Base-by-base conservation (phyloP, 1,140 invertebrate species). In the Oryctes rhinoceros region DNA sequence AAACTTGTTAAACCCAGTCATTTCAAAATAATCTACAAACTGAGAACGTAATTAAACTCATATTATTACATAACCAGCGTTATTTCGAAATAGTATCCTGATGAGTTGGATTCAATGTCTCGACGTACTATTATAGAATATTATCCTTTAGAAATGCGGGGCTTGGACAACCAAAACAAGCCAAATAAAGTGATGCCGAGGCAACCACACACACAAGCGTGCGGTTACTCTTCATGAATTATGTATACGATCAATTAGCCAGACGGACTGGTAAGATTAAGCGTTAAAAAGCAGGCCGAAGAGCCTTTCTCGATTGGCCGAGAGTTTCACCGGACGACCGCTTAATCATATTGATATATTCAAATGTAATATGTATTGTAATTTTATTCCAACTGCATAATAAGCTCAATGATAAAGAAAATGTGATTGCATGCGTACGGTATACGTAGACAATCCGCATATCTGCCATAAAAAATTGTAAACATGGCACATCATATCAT, bases 341-440 rank as follows among this genome's bases (percentile, higher is more conserved):
- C 13, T 71, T 71, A 71, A 71, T 71, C 65, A 71, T 71, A 71
- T 71, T 71, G 35, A 71, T 24, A 15, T 71, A 71, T 71, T 71
- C 65, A 35, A 71, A 71, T 71, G 15, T 24, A 6, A 15, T 7
- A 59, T 15, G 53, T 62, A 62, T 24, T 71, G 24, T 71, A 71
- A 71, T 71, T 30, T 37, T 24, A 71, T 71, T 13, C 65, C 65
- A 71, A 15, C 24, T 7, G 20, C 65, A 71, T 71, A 18, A 59
- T 59, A 59, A 44, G 53, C n/a, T 59, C 15, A n/a, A 59, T 3
- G 53, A 71, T 71, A 71, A 35, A 7, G 65, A 71, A 30, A 71
- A 30, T 7, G 13, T 15, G 18, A 59, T 15, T 15, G n/a, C 15
- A 18, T 37, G 13, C 24, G 24, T 71, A 24, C 65, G 20, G 18